Evolutionary conservation across 2,113 vertebrate genomes (phyloP).

Genomic region (Equus przewalskii): DNA sequence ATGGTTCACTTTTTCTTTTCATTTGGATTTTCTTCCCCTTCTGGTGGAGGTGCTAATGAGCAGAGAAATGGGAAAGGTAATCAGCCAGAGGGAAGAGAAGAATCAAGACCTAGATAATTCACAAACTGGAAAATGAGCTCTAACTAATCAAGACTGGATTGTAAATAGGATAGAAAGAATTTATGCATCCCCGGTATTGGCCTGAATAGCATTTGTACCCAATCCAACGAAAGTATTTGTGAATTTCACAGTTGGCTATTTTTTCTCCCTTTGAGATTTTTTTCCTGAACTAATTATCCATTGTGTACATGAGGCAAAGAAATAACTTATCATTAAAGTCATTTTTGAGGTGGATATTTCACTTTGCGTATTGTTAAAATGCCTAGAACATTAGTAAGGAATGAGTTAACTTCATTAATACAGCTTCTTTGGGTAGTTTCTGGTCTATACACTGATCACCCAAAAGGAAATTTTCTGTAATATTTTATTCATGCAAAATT

Average conservation of each 20-base stretch:
- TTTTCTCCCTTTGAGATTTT: constrained; percentile 72
- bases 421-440: constrained; percentile 58
- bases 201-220: constrained; percentile 72
- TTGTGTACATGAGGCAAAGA: constrained; percentile 69
- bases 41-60: constrained; percentile 68
- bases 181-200: constrained; percentile 65
- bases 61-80: constrained; percentile 66
- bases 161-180: constrained; percentile 78
- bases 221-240: constrained; percentile 61
- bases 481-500: constrained; percentile 81
- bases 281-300: constrained; percentile 74
- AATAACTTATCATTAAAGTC: constrained; percentile 67
- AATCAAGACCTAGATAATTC: constrained; percentile 80
- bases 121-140: constrained; percentile 82
- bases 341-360: constrained; percentile 67
- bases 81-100: constrained; percentile 76
- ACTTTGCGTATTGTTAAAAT: constrained; percentile 58
- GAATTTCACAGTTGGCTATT: constrained; percentile 74
- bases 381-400: constrained; percentile 64
- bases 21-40: constrained; percentile 61
- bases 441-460: constrained; percentile 73
- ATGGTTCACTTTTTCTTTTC: constrained; percentile 43
- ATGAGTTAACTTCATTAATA: constrained; percentile 78
- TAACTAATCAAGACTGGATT: constrained; percentile 64
- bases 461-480: constrained; percentile 74